phyloP scores from a whole-genome alignment of 2,113 vertebrate species.

The Pseudopodoces humilis region DNA sequence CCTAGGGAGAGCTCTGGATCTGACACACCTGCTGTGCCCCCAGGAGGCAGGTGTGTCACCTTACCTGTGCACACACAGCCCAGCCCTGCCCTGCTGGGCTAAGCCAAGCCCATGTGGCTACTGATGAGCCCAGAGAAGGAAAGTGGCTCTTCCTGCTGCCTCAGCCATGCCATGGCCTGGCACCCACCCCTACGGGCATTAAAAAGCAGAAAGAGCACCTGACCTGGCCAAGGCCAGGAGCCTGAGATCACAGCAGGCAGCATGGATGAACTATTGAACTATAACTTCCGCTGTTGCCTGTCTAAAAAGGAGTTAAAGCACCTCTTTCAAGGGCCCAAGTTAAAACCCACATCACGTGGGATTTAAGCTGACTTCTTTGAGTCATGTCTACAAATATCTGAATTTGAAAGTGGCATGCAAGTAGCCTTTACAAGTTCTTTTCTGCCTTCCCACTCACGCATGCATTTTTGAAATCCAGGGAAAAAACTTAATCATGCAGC shows the following conservation, averaged over 20 bases:
- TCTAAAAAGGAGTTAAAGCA: neutral
- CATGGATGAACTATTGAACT: accelerated
- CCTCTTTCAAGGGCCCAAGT: neutral
- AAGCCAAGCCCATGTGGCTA: neutral
- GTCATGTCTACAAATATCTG: neutral
- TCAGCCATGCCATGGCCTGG: accelerated
- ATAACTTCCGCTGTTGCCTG: neutral
- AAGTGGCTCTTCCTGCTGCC: neutral
- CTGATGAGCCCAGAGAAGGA: no score
- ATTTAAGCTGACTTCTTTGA: neutral
- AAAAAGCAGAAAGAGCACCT: neutral
- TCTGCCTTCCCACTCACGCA: neutral
- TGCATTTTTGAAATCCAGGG: neutral
- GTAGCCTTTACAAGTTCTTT: neutral
- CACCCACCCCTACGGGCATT: no score
- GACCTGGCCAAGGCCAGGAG: neutral
- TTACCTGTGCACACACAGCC: neutral
- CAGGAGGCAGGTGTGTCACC: neutral
- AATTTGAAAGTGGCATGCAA: neutral
- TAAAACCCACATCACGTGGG: neutral
- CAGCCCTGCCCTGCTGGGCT: neutral
- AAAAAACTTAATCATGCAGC: neutral
- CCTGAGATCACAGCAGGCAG: neutral
- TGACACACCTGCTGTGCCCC: accelerated
- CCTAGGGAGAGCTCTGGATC: accelerated